phyloP scores from a whole-genome alignment of 2,113 vertebrate genomes.

The Microtus oregoni region DNA sequence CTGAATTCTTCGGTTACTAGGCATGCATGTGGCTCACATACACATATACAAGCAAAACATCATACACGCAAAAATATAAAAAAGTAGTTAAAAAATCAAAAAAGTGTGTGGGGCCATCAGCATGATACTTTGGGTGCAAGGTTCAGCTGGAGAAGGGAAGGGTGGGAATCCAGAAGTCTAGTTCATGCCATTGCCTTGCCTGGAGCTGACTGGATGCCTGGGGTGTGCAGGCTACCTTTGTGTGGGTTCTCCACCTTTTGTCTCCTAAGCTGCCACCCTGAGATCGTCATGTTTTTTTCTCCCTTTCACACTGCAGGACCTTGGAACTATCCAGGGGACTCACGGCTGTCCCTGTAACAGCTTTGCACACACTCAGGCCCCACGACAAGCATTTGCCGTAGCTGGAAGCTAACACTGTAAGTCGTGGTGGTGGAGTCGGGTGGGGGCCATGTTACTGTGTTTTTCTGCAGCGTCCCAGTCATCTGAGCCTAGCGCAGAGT shows the following conservation, averaged over 20 bases:
- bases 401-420: neutral
- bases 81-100: neutral
- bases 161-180: neutral
- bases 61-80: neutral
- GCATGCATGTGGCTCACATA: neutral
- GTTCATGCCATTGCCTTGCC: neutral
- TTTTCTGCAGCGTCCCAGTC: neutral
- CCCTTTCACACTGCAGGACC: neutral
- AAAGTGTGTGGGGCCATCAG: neutral
- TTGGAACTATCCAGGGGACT: neutral
- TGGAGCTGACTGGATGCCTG: neutral
- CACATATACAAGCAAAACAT: neutral
- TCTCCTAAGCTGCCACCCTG: neutral
- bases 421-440: neutral
- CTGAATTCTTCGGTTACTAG: neutral
- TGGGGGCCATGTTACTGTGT: fast-evolving
- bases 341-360: too few relatives aligned
- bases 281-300: neutral
- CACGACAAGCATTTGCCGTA: too few relatives aligned
- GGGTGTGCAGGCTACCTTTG: neutral
- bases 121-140: neutral
- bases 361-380: fast-evolving
- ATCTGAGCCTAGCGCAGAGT: neutral
- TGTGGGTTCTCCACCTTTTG: too few relatives aligned
- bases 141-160: neutral